These are phyloP conservation scores for Florisuga fusca DNA, from an alignment of 2,797 vertebrate genomes.

Conservation along the genomic window DNA sequence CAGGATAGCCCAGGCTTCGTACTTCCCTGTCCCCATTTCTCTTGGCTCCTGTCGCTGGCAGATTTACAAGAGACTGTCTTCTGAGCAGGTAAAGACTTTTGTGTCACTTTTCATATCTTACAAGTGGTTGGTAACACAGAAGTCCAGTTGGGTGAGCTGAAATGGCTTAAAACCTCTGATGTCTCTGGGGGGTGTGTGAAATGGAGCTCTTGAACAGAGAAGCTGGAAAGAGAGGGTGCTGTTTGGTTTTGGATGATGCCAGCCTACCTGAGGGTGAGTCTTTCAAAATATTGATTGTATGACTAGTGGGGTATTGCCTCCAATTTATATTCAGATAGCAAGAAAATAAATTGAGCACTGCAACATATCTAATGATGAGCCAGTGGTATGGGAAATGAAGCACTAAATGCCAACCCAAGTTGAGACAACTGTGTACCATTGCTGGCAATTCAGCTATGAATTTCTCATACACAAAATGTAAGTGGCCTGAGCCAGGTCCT, in stretches of 20 bases:
- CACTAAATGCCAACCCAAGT: neutral
- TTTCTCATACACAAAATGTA: neutral
- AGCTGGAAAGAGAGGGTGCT: neutral
- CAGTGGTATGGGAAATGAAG: neutral
- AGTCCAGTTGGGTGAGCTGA: neutral
- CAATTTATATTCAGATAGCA: neutral
- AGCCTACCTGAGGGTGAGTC: neutral
- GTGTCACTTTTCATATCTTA: neutral
- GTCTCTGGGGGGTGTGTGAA: neutral
- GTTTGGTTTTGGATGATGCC: neutral
- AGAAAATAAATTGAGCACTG: neutral
- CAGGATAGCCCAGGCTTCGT: constrained; percentile 30
- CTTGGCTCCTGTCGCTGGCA: constrained; percentile 19
- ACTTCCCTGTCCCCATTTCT: constrained; percentile 6
- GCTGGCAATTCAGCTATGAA: neutral
- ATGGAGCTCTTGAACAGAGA: neutral
- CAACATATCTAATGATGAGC: neutral
- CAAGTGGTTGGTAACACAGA: neutral
- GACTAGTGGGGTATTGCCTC: neutral
- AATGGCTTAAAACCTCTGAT: neutral
- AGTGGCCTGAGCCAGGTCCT: neutral
- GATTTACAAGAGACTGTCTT: constrained; percentile 26
- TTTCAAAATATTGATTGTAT: neutral
- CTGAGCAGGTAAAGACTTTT: constrained; percentile 58
- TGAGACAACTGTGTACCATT: neutral